Evolutionary conservation across 2,113 vertebrate species (phyloP), one percentile per base, ranked within the genome.

Genomic region (Hippocampus abdominalis): DNA sequence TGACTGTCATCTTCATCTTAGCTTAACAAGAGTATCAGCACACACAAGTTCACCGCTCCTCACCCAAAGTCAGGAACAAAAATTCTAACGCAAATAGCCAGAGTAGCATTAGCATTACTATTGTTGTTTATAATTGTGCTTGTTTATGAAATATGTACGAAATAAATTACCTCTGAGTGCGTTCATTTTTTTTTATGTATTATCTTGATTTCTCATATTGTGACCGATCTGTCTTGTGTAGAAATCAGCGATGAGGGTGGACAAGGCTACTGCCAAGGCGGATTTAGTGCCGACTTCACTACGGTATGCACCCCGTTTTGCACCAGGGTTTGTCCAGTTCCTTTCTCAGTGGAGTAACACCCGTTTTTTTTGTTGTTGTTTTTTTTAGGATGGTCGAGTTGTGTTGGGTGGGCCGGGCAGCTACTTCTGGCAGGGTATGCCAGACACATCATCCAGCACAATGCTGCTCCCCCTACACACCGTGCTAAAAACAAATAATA

Each of bases 201-300:
- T 42, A 42, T 39, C 23, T 51, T 10, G 21, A 53, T n/a, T 53
- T 3, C 57, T 60, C 15, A 18, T 32, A 16, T 29, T 59, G 27
- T 59, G 25, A 29, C 16, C 2, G 62, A 5, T 70, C 4, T 88
- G 69, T 11, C 86, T 11, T 78, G 65, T 81, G 73, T 80, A 95
- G 95, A 95, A 72, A 84, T 93, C 68, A 82, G 79, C 73, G 89
- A 78, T 0, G 69, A 36, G 0, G 71, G 8, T 0, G 93, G 94
- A 21, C 94, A 97, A 71, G 95, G 95, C 2, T 96, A 95, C 81
- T 96, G 95, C 85, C 95, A 97, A 88, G 94, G 94, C 62, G 95
- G 95, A 62, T 97, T 97, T 88, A 95, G 94, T 64, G 94, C 95
- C 0, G 95, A 96, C 81, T 94, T 97, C 82, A 96, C 95, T 60